Percentiles rank a stretch among this genome's conserved stretches.
phyloP scores from a whole-genome alignment of 1,140 invertebrate genomes.

The Macrocentrus cingulum region DNA sequence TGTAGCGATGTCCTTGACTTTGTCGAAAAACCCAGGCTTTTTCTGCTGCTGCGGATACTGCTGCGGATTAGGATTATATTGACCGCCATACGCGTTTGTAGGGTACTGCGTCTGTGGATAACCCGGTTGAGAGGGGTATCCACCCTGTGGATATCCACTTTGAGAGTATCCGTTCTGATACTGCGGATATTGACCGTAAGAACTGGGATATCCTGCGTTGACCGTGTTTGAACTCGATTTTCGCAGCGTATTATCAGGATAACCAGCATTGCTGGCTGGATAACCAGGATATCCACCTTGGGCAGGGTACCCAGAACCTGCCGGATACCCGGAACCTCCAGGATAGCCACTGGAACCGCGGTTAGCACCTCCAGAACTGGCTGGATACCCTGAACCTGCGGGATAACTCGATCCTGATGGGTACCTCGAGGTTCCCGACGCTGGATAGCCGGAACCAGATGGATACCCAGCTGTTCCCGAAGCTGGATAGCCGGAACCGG shows the following conservation, averaged over 20 bases:
- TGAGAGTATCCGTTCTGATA: conserved; percentile 22
- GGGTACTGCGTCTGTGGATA: conserved; percentile 32
- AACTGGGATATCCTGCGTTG: conserved; percentile 36
- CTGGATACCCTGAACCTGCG: not conserved
- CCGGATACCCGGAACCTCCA: conserved; percentile 19
- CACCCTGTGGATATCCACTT: conserved; percentile 27
- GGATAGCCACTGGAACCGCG: conserved; percentile 28
- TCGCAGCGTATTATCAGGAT: conserved; percentile 20
- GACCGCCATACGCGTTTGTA: conserved; percentile 11
- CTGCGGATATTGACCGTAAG: conserved; percentile 16
- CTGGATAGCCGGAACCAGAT: conserved; percentile 23
- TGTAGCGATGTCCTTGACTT: conserved; percentile 43
- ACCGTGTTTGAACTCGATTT: conserved; percentile 26
- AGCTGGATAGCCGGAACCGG: conserved; percentile 18
- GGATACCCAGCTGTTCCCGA: conserved; percentile 26
- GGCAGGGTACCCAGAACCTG: conserved; percentile 18
- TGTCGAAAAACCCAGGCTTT: conserved; percentile 44
- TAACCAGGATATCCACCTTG: conserved; percentile 28
- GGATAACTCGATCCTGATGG: conserved; percentile 12
- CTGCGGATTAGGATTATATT: conserved; percentile 30
- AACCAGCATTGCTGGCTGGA: no score
- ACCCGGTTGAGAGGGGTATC: conserved; percentile 24
- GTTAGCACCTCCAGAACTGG: conserved; percentile 10
- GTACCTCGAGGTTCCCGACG: conserved; percentile 17
- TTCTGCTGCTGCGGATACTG: conserved; percentile 32